Conservation (phyloP, 1,140 invertebrate genomes). For the Solenopsis invicta region DNA sequence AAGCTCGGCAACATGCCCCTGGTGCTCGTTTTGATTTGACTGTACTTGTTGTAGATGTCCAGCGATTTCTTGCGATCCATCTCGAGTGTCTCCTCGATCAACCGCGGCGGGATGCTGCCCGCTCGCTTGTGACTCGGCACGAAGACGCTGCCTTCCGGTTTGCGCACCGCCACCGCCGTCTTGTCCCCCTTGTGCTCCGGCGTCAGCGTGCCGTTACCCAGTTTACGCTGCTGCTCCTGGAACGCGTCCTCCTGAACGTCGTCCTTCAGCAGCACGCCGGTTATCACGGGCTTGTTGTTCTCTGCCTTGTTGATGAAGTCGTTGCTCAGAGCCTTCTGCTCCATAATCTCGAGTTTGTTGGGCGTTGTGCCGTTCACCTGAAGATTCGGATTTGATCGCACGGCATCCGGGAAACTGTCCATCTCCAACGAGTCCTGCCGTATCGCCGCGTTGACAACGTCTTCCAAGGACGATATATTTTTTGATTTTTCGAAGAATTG, state of each 20-base stretch:
- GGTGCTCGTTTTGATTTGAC: conserved; percentile 85
- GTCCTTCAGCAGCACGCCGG: conserved; percentile 89
- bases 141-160: conserved; percentile 79
- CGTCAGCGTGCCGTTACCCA: conserved; percentile 83
- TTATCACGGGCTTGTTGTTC: conserved; percentile 89
- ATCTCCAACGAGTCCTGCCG: conserved; percentile 81
- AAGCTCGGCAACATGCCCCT: conserved; percentile 83
- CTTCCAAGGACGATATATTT: conserved; percentile 78
- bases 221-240: conserved; percentile 84
- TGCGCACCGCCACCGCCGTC: conserved; percentile 67
- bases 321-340: conserved; percentile 78
- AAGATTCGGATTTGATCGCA: conserved; percentile 82
- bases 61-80: conserved; percentile 83
- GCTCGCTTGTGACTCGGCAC: conserved; percentile 83
- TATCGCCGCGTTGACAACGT: conserved; percentile 78
- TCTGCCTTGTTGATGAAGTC: conserved; percentile 85
- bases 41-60: conserved; percentile 86
- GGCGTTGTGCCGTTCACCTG: conserved; percentile 81
- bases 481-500: conserved; percentile 70
- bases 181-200: conserved; percentile 78
- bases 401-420: conserved; percentile 80
- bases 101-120: conserved; percentile 83
- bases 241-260: conserved; percentile 86
- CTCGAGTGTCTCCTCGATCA: conserved; percentile 82
- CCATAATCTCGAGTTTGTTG: conserved; percentile 77